Percentiles rank a stretch among this genome's conserved stretches.
phyloP scores from a whole-genome alignment of 2,888 invertebrate species.

The Macrosiphum euphorbiae region DNA sequence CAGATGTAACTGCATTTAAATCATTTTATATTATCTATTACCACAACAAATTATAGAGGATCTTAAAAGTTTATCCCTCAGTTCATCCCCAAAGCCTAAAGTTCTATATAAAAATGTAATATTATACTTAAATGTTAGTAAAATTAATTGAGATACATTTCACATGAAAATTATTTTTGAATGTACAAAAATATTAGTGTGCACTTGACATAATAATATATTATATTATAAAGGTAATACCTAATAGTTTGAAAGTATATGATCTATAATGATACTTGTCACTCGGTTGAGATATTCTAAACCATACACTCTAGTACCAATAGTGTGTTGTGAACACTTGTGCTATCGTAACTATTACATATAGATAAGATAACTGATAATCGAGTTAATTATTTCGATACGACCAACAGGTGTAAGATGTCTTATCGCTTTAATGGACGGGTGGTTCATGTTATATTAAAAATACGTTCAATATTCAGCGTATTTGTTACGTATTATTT shows the following conservation, averaged over 20 bases:
- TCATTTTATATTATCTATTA: background rate
- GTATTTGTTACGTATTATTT: constrained; percentile 56
- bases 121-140: background rate
- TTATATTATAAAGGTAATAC: background rate
- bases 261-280: background rate
- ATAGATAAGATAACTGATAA: background rate
- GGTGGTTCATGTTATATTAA: background rate
- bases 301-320: background rate
- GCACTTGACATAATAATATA: background rate
- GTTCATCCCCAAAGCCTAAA: background rate
- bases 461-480: constrained; percentile 59
- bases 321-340: background rate
- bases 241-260: background rate
- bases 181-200: background rate
- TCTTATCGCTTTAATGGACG: background rate
- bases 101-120: background rate
- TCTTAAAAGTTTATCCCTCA: background rate
- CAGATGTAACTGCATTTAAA: background rate
- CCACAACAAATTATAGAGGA: background rate
- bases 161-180: background rate
- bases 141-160: background rate
- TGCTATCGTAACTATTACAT: background rate
- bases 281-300: background rate
- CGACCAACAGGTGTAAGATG: background rate
- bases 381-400: background rate